Conservation (phyloP, 2,113 vertebrate genomes). For the Pao palembangensis region DNA sequence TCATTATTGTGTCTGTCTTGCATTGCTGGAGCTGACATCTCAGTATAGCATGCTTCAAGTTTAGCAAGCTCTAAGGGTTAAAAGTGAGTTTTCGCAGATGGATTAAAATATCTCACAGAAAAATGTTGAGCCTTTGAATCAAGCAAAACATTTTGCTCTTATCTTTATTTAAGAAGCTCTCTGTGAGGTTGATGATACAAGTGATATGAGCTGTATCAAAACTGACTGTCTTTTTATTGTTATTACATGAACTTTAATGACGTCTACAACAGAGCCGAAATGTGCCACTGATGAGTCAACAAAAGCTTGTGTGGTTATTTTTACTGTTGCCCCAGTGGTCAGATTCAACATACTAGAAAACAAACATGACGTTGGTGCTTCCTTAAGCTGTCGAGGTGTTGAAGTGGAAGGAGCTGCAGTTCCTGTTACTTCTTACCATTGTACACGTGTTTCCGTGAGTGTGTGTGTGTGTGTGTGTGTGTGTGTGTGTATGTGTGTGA, state of each 20-base stretch:
- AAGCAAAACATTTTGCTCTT: constrained; percentile 17
- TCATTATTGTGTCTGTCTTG: too few relatives aligned
- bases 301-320: constrained; percentile 8
- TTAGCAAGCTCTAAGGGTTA: constrained; percentile 26
- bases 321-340: constrained; percentile 27
- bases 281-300: not conserved
- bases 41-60: too few relatives aligned
- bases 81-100: constrained; percentile 34
- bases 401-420: constrained; percentile 52
- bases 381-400: constrained; percentile 43
- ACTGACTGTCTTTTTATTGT: too few relatives aligned
- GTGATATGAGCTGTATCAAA: too few relatives aligned
- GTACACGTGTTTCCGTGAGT: not conserved
- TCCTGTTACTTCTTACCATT: constrained; percentile 23
- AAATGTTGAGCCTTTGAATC: constrained; percentile 49
- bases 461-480: too few relatives aligned
- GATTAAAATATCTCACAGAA: constrained; percentile 55
- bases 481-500: not conserved
- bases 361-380: constrained; percentile 40
- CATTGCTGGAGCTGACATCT: not conserved
- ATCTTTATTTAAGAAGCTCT: constrained; percentile 4
- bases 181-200: not conserved
- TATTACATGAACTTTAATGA: too few relatives aligned
- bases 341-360: constrained; percentile 2
- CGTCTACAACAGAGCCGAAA: too few relatives aligned